These are phyloP conservation scores for Baronia brevicornis DNA, from an alignment of 2,888 invertebrate species.

Conservation along the genomic window DNA sequence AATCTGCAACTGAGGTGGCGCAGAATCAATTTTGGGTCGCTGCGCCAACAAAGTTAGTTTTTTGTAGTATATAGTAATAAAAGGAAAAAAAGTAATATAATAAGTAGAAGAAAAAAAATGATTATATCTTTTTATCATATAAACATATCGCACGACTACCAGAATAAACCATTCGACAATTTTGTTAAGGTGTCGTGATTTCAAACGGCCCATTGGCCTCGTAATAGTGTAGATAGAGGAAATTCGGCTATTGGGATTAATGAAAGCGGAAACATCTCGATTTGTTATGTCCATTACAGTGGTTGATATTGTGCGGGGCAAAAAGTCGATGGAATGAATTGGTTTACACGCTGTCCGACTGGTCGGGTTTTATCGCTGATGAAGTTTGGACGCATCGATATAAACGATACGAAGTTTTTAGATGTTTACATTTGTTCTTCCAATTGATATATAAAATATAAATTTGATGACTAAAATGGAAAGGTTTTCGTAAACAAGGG, in stretches of 20 bases:
- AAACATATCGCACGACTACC: constrained; percentile 12
- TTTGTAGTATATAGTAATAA: too few relatives aligned
- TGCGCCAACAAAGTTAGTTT: too few relatives aligned
- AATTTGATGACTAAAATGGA: too few relatives aligned
- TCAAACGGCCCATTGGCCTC: constrained; percentile 43
- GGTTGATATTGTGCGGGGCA: constrained; percentile 24
- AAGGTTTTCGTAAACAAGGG: too few relatives aligned
- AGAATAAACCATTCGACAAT: constrained; percentile 27
- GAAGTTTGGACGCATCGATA: constrained; percentile 1
- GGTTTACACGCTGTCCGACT: constrained; percentile 17
- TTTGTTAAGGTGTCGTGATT: constrained; percentile 50
- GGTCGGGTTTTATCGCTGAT: constrained; percentile 4
- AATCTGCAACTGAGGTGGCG: too few relatives aligned
- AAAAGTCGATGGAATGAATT: constrained; percentile 21
- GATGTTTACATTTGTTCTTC: background rate
- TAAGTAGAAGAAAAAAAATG: too few relatives aligned
- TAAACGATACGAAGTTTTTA: background rate
- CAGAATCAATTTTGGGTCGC: too few relatives aligned
- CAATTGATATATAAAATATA: too few relatives aligned
- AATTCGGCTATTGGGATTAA: constrained; percentile 44
- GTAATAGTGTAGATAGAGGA: constrained; percentile 36
- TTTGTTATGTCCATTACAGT: constrained; percentile 31
- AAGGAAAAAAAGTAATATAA: too few relatives aligned
- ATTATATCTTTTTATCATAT: too few relatives aligned
- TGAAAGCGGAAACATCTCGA: constrained; percentile 47